A percentile compares a stretch with the other conserved stretches of the same genome.
Conservation (phyloP, 35 echinoderm and acorn worm genomes). For the Lytechinus variegatus region DNA sequence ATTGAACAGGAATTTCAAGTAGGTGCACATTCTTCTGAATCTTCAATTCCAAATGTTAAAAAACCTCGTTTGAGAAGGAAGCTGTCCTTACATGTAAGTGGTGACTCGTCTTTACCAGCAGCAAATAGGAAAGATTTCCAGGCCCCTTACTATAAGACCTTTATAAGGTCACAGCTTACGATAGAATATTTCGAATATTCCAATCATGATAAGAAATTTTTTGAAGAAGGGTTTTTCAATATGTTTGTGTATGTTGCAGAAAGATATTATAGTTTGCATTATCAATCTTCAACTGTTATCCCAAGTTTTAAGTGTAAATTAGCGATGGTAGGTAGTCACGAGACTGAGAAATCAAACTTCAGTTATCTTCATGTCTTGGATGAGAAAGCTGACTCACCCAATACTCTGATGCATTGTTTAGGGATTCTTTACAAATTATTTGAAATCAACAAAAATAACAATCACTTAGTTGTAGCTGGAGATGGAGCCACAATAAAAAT, state of each 20-base stretch:
- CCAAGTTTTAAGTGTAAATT: conserved; percentile 15
- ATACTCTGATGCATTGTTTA: neutral
- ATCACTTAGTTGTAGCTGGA: conserved; percentile 53
- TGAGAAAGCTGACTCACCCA: too few species aligned
- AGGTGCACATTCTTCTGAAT: too few species aligned
- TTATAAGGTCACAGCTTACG: neutral
- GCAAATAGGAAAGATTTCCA: neutral
- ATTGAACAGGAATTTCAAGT: neutral
- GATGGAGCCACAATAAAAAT: conserved; percentile 57
- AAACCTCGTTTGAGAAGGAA: neutral
- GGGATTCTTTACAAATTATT: conserved; percentile 23
- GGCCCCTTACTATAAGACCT: conserved; percentile 33
- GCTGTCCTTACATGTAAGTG: neutral
- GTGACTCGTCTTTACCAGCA: neutral
- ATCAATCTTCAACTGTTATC: neutral
- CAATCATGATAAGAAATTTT: neutral
- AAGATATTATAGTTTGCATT: neutral
- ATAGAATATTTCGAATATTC: neutral
- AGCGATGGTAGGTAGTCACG: neutral
- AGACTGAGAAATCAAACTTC: too few species aligned
- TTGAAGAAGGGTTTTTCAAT: neutral
- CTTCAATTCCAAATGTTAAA: neutral
- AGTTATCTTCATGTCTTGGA: too few species aligned
- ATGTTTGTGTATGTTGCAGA: conserved; percentile 3
- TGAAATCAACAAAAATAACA: conserved; percentile 5